Conservation (phyloP, 2,113 vertebrate species). For the Chamaetylas fuelleborni region DNA sequence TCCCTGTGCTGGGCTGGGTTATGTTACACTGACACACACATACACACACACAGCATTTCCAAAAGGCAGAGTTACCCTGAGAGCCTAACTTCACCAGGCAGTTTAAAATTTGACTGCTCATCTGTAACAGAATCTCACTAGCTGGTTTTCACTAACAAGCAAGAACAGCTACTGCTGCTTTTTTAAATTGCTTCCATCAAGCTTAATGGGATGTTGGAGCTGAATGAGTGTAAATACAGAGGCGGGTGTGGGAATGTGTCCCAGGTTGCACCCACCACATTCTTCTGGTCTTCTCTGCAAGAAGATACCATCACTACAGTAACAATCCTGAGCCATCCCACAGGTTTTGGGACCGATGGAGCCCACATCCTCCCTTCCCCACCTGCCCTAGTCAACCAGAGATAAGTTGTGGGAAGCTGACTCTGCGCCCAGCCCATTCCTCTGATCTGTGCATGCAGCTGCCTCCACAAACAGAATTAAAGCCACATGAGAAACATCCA, state of each 20-base stretch:
- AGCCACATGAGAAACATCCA: not conserved
- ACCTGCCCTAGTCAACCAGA: not conserved
- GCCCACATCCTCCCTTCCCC: not conserved
- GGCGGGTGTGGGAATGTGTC: conserved; percentile 26
- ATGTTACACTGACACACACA: not conserved
- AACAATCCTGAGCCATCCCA: not conserved
- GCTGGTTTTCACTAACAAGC: conserved; percentile 31
- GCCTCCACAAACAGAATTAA: not conserved
- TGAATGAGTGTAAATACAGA: conserved; percentile 24
- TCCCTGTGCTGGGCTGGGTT: not conserved
- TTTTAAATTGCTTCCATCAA: conserved; percentile 37
- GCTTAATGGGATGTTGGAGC: conserved; percentile 26
- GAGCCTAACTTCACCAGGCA: not conserved
- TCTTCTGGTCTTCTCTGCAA: conserved; percentile 28
- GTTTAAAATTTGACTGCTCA: conserved; percentile 35
- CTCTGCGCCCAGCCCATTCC: not conserved
- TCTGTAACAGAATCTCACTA: conserved; percentile 17
- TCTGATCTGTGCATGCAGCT: not conserved
- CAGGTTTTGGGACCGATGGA: not conserved
- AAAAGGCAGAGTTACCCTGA: not conserved
- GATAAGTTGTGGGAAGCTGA: not conserved
- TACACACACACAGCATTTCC: not conserved
- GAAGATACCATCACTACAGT: not conserved
- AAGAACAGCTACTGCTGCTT: conserved; percentile 31
- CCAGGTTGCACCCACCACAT: conserved; percentile 33